phyloP scores from a whole-genome alignment of 2,113 vertebrate species.

The Callipepla squamata region DNA sequence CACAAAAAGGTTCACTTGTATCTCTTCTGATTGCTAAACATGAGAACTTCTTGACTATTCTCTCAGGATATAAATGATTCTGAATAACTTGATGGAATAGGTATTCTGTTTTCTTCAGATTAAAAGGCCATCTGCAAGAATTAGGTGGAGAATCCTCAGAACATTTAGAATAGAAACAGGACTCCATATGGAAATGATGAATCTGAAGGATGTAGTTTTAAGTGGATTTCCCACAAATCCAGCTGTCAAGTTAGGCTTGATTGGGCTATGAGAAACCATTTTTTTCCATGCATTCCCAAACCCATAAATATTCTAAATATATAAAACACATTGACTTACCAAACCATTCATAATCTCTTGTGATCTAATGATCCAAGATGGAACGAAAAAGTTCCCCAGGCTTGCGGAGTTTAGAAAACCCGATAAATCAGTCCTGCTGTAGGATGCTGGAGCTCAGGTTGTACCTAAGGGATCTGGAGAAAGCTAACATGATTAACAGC shows the following conservation, averaged over 20 bases:
- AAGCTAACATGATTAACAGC: background rate
- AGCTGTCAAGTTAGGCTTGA: accelerated
- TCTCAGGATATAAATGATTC: background rate
- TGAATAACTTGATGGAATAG: background rate
- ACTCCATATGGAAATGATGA: background rate
- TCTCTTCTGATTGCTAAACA: background rate
- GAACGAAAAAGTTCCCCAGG: background rate
- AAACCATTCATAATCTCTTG: background rate
- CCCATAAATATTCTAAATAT: background rate
- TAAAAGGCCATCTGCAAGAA: background rate
- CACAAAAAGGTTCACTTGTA: background rate
- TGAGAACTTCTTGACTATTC: background rate
- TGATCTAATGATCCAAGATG: background rate
- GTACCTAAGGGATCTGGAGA: background rate
- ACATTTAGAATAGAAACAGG: background rate
- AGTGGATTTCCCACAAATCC: background rate
- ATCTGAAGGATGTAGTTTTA: background rate
- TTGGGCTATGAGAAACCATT: background rate
- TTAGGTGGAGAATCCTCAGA: background rate
- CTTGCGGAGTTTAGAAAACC: background rate
- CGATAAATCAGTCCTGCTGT: background rate
- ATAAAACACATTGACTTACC: accelerated
- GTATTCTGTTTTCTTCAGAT: background rate
- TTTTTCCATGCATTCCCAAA: background rate
- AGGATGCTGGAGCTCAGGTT: background rate